Evolutionary conservation across 2,888 invertebrate genomes (phyloP).

Genomic region (Hydrotaea cyrtoneurina): DNA sequence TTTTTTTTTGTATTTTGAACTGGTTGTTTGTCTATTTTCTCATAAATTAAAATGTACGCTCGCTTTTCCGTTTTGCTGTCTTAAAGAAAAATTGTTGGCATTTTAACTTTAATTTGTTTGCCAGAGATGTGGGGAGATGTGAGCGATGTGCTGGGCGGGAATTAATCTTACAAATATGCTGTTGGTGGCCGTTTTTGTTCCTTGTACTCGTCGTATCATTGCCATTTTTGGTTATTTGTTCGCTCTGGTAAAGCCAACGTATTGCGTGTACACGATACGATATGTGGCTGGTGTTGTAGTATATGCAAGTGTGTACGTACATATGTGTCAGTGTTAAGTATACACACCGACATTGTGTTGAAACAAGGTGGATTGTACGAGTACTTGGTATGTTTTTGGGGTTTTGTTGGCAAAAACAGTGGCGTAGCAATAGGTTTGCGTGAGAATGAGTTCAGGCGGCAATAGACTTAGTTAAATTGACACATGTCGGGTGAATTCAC

Average conservation of each 20-base stretch:
- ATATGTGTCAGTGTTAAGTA: not conserved
- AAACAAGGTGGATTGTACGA: constrained; percentile 31
- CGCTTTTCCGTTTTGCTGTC: not conserved
- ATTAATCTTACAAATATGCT: constrained; percentile 28
- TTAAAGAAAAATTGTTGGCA: constrained; percentile 25
- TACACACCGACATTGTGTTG: not conserved
- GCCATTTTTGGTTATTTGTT: constrained; percentile 23
- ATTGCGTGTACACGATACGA: constrained; percentile 17
- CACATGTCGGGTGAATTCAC: too few species aligned
- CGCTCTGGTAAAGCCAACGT: not conserved
- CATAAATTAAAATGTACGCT: constrained; percentile 17
- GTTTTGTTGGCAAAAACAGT: not conserved
- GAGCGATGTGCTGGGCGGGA: not conserved
- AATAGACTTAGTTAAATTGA: too few species aligned
- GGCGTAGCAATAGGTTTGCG: too few species aligned
- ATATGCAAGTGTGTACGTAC: not conserved
- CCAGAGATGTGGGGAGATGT: constrained; percentile 16
- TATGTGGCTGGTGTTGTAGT: constrained; percentile 1
- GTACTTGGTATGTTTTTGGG: not conserved
- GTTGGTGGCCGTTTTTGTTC: constrained; percentile 1
- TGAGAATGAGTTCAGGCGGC: too few species aligned
- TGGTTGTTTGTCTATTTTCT: not conserved
- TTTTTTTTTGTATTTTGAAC: too few species aligned
- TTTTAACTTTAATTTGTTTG: constrained; percentile 33
- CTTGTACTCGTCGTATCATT: not conserved